phyloP scores from a whole-genome alignment of 2,113 vertebrate species.

The Pseudopipra pipra region DNA sequence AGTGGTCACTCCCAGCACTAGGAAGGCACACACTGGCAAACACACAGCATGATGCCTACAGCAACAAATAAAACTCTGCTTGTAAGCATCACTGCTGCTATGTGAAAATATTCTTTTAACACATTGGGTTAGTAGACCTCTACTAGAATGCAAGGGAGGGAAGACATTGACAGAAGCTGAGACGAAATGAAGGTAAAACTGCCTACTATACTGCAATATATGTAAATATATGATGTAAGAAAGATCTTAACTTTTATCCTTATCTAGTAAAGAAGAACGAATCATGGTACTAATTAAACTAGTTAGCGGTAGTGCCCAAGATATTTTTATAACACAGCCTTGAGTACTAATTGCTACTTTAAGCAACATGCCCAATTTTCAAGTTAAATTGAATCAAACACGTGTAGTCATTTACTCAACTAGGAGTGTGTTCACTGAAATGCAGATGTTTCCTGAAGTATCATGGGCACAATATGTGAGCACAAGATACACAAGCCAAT shows the following conservation, averaged over 20 bases:
- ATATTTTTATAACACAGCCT: background rate
- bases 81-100: background rate
- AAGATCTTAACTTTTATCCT: background rate
- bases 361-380: background rate
- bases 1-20: background rate
- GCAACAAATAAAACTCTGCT: background rate
- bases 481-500: background rate
- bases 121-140: background rate
- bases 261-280: background rate
- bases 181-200: background rate
- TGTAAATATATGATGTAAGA: background rate
- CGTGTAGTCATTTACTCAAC: accelerated
- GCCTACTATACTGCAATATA: background rate
- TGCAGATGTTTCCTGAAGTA: background rate
- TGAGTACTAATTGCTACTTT: background rate
- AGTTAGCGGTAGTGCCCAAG: background rate
- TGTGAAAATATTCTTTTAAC: background rate
- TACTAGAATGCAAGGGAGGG: background rate
- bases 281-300: background rate
- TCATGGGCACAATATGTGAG: background rate
- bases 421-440: background rate
- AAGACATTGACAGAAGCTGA: background rate
- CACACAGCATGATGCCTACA: background rate
- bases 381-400: background rate
- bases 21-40: background rate